Percentiles rank a stretch among this genome's conserved stretches.
These are phyloP conservation scores for Flexamia atlantica DNA, from an alignment of 2,888 invertebrate genomes.

Conservation along the genomic window DNA sequence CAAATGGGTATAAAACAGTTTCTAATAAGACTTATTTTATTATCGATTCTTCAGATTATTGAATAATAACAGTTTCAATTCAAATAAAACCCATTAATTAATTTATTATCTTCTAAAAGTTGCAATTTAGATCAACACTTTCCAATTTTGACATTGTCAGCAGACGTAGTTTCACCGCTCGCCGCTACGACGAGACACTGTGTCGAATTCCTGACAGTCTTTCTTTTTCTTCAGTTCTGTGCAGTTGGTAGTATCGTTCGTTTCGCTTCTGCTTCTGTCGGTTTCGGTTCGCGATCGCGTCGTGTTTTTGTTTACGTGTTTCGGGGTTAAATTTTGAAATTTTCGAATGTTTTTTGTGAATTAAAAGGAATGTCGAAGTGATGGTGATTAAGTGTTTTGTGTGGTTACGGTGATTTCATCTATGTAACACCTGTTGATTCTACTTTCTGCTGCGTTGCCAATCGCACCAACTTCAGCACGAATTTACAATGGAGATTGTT, in stretches of 20 bases:
- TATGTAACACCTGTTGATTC: slow-evolving; percentile 39
- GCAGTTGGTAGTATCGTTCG: slow-evolving; percentile 39
- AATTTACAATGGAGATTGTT: slow-evolving; percentile 58
- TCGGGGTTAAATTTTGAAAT: slow-evolving; percentile 28
- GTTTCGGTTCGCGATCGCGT: slow-evolving; percentile 48
- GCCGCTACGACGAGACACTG: slow-evolving; percentile 6
- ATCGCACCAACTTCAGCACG: slow-evolving; percentile 32
- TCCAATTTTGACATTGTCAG: neutral
- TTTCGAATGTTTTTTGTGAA: neutral
- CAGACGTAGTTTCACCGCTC: neutral
- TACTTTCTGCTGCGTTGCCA: slow-evolving; percentile 42
- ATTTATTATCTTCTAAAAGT: too few relatives aligned
- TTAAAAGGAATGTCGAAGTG: neutral
- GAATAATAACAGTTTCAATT: too few relatives aligned
- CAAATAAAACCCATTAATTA: too few relatives aligned
- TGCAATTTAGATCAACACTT: too few relatives aligned
- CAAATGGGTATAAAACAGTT: too few relatives aligned
- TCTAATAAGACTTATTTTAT: too few relatives aligned
- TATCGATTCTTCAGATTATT: too few relatives aligned
- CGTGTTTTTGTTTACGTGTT: slow-evolving; percentile 21
- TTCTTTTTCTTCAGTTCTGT: slow-evolving; percentile 52
- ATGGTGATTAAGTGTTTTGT: slow-evolving; percentile 7
- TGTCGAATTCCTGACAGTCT: slow-evolving; percentile 30
- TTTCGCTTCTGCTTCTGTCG: slow-evolving; percentile 30
- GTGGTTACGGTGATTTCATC: neutral